Evolutionary conservation across 2,113 vertebrate genomes (phyloP), one percentile per base, ranked within the genome.

Genomic region (Leucosticte australis): DNA sequence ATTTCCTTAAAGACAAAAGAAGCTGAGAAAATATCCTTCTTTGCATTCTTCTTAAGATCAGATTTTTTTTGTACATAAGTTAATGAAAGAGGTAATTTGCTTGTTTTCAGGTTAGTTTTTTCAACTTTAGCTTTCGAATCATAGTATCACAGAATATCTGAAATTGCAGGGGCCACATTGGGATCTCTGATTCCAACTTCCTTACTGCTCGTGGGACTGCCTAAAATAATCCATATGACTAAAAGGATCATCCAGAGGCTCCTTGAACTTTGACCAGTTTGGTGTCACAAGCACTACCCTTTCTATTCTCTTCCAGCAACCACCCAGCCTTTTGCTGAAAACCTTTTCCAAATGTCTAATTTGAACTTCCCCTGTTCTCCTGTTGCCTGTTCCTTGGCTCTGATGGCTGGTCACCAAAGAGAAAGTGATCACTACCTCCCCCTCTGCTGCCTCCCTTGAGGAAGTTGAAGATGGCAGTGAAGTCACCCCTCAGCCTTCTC

Each of bases 1-100:
- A 2, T 70, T 67, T 77, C 4, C 23, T 83, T 46, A 55, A 63
- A 86, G 20, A 22, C 13, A 55, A 83, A 62, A 59, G 4, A 59
- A 86, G 3, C 2, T 20, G 9, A 42, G 18, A 92, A 64, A 91
- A 56, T 24, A 28, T 14, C 9, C 33, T 59, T 71, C 1, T 67
- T 79, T 57, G 65, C 6, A 35, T 1, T 1, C 5, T 76, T 76
- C 4, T 9, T 26, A 26, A 56, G 7, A 33, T 31, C 4, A 41
- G 31, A 20, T 0, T 4, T 0, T 37, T 89, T 77, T 41, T 4
- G 0, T 4, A 21, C 2, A 1, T 26, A 41, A 42, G 1, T 78
- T 37, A 55, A n/a, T 13, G 35, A 60, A 62, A 68, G 3, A 37
- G 2, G 31, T 30, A 68, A 55, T 2, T 24, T 83, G 2, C 2